Percentiles rank a stretch among this genome's conserved stretches.
Evolutionary conservation across 2,888 invertebrate genomes (phyloP).

Genomic region (Thymelicus acteon): DNA sequence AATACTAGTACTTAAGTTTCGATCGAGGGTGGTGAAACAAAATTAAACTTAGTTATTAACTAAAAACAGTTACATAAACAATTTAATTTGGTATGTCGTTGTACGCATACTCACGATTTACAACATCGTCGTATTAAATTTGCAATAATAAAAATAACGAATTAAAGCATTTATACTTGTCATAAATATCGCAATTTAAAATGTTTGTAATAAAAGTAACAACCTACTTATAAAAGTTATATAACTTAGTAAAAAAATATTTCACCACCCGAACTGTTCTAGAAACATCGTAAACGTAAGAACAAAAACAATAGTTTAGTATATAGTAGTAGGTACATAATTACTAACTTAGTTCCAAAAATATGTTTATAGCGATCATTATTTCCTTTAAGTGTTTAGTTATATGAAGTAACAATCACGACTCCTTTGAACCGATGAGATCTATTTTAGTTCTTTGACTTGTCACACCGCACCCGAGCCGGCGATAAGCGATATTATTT

Average conservation of each 20-base stretch:
- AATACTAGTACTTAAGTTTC: constrained; percentile 43
- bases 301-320: constrained; percentile 6
- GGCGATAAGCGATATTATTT: not conserved
- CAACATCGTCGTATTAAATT: too few relatives aligned
- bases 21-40: constrained; percentile 9
- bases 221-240: too few relatives aligned
- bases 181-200: too few relatives aligned
- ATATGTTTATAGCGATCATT: constrained; percentile 10
- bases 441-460: constrained; percentile 43
- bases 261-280: not conserved
- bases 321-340: not conserved
- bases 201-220: too few relatives aligned
- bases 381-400: not conserved
- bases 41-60: constrained; percentile 1
- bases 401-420: constrained; percentile 33
- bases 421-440: constrained; percentile 65
- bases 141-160: too few relatives aligned
- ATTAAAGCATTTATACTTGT: too few relatives aligned
- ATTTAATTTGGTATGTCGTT: too few relatives aligned
- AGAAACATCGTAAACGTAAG: not conserved
- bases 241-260: not conserved
- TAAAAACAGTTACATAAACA: too few relatives aligned
- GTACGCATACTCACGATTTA: too few relatives aligned
- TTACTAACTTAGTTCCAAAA: not conserved
- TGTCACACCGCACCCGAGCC: constrained; percentile 5